Evolutionary conservation across 2,797 vertebrate genomes (phyloP).

Genomic region (Pipistrellus kuhlii): DNA sequence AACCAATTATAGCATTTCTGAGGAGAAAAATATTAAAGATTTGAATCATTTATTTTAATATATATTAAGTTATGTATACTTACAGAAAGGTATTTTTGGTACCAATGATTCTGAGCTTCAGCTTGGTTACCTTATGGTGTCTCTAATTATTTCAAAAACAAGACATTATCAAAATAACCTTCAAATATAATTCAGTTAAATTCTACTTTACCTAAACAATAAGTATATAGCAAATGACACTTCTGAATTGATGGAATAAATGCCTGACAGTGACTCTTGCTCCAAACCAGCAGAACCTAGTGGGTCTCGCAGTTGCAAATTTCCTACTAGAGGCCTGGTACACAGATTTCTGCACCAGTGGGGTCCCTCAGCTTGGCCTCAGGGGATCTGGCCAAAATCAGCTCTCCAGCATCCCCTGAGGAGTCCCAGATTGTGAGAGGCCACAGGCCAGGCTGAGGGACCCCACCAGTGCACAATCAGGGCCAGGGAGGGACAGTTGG

Average conservation of each 20-base stretch:
- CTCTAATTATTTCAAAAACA: neutral
- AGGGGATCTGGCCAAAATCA: too few species aligned
- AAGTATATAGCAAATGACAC: neutral
- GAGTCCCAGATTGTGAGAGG: too few species aligned
- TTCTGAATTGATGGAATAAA: neutral
- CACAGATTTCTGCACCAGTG: too few species aligned
- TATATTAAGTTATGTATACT: neutral
- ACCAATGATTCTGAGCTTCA: neutral
- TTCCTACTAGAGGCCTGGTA: neutral
- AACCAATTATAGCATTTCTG: neutral
- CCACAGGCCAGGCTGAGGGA: too few species aligned
- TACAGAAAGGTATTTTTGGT: neutral
- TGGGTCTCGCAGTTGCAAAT: neutral
- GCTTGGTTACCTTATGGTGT: neutral
- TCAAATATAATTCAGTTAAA: neutral
- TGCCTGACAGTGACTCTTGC: too few species aligned
- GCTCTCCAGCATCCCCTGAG: too few species aligned
- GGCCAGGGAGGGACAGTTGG: too few species aligned
- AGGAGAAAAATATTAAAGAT: neutral
- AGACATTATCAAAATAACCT: neutral
- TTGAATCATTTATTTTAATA: neutral
- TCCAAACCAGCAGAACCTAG: neutral
- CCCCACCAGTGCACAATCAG: too few species aligned
- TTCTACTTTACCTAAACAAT: neutral
- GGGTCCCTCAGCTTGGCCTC: too few species aligned